Base-by-base conservation (phyloP, 2,113 vertebrate genomes). In the Anseranas semipalmata region DNA sequence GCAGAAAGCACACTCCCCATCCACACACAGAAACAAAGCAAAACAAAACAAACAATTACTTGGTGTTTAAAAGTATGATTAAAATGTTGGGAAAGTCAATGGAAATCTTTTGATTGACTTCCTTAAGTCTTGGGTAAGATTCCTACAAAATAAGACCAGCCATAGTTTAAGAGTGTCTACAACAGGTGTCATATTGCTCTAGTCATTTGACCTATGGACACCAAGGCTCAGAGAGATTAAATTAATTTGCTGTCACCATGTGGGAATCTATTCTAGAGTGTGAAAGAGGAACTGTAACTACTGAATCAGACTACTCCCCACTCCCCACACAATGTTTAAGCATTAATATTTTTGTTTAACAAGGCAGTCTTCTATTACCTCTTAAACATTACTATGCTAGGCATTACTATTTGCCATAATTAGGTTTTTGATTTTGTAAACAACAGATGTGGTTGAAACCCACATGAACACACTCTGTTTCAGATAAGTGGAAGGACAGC, bases 1-100 rank as follows among this genome's bases (percentile, higher is more conserved):
- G 4, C 12, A 60, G 48, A 41, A 89, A 55, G 4, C 2, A 5
- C 21, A 46, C 1, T 3, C 13, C 1, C 0, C 20, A 41, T 30
- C 1, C 3, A 6, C 8, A 17, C 27, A 28, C 2, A 66, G 7
- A 8, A 65, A 70, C 30, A 62, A 56, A 3, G 22, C 12, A 67
- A 18, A 33, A 33, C 9, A 28, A 71, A 37, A 19, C 25, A 58
- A 48, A 15, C 2, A 6, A 45, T n/a, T 70, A 18, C 2, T 60
- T 66, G 2, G 4, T 2, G 2, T n/a, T 71, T 41, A 59, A 55
- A 73, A 60, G 5, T 63, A 25, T 22, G 3, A 66, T 25, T 43
- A 48, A 18, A 71, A 86, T 48, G 1, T 48, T 50, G 10, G 6
- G 12, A 52, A 67, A 55, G 6, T 39, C n/a, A 79, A 5, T 41